These are phyloP conservation scores for Chloroceryle aenea DNA, from an alignment of 2,113 vertebrate genomes.

Conservation along the genomic window DNA sequence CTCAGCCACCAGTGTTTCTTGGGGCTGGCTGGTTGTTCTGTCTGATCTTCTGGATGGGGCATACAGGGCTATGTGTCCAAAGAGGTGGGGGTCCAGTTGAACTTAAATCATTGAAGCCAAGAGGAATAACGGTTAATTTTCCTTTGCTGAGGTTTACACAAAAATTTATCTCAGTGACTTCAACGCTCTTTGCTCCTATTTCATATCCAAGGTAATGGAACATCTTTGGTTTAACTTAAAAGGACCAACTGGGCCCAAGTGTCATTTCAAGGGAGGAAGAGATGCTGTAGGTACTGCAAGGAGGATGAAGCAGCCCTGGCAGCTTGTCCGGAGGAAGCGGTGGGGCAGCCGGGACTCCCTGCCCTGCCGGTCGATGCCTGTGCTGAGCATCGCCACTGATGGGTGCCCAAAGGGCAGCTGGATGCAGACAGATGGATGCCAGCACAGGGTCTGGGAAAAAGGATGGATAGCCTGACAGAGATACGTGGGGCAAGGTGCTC, in stretches of 20 bases:
- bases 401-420: neutral
- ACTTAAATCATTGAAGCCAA: neutral
- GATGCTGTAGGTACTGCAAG: neutral
- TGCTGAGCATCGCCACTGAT: accelerated
- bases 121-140: neutral
- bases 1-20: neutral
- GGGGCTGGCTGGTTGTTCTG: neutral
- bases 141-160: neutral
- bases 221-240: neutral
- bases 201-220: neutral
- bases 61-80: accelerated
- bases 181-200: neutral
- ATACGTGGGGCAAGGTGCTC: accelerated
- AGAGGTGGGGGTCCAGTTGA: neutral
- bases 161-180: neutral
- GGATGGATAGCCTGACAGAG: neutral
- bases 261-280: neutral
- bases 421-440: accelerated
- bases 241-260: neutral
- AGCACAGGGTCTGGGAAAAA: accelerated
- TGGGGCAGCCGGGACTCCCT: neutral
- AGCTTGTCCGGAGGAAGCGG: neutral
- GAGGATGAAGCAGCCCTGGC: neutral
- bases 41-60: neutral
- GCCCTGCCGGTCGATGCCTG: accelerated